phyloP scores from a whole-genome alignment of 2,888 invertebrate genomes.

The Synanthedon tipuliformis region DNA sequence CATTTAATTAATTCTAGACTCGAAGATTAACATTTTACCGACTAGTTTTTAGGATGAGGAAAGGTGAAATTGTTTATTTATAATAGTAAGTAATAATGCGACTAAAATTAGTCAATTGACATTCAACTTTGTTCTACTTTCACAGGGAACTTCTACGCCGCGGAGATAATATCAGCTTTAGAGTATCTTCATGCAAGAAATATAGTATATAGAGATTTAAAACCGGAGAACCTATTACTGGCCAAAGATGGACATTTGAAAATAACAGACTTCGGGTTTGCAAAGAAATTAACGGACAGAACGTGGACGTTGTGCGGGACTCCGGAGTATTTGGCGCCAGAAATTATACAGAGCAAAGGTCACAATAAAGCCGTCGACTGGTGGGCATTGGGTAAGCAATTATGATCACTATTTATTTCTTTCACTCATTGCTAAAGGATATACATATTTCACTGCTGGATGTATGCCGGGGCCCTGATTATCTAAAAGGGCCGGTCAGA shows the following conservation, averaged over 20 bases:
- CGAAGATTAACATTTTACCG: too few relatives aligned
- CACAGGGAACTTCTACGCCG: conserved; percentile 89
- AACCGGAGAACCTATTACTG: conserved; percentile 93
- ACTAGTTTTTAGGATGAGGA: too few relatives aligned
- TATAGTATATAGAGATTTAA: conserved; percentile 89
- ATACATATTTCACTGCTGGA: too few relatives aligned
- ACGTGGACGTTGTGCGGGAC: conserved; percentile 98
- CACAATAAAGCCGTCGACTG: conserved; percentile 99
- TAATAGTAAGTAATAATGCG: neutral
- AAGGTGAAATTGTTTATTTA: neutral
- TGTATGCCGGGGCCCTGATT: too few relatives aligned
- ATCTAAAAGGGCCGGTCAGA: too few relatives aligned
- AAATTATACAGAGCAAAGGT: conserved; percentile 97
- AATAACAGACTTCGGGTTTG: conserved; percentile 98
- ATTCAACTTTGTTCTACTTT: conserved; percentile 10
- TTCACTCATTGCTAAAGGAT: too few relatives aligned
- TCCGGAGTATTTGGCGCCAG: conserved; percentile 96
- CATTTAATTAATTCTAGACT: too few relatives aligned
- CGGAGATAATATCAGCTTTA: conserved; percentile 93
- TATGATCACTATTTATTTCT: neutral
- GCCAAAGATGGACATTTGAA: conserved; percentile 95
- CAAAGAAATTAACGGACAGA: conserved; percentile 92
- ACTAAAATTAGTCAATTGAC: conserved; percentile 7
- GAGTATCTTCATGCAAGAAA: conserved; percentile 92
- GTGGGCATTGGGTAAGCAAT: conserved; percentile 91